These are phyloP conservation scores for Poecilia wingei DNA, from an alignment of 2,797 vertebrate genomes.

Conservation along the genomic window DNA sequence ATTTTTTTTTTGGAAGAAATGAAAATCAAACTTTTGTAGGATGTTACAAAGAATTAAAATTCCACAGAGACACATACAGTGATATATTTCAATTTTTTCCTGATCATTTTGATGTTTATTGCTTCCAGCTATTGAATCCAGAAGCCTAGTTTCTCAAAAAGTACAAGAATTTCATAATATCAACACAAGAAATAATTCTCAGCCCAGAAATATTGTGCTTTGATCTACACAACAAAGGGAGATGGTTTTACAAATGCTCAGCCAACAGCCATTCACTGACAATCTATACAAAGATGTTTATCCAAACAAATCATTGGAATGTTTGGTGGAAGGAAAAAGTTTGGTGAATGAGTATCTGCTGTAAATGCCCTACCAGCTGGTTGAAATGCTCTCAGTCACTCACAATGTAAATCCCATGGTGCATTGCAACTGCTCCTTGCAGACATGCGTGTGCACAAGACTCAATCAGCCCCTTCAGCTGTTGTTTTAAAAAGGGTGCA, in stretches of 20 bases:
- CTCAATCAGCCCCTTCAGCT: too few species aligned
- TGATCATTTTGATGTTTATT: background rate
- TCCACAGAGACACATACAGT: background rate
- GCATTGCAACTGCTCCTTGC: background rate
- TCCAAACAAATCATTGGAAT: background rate
- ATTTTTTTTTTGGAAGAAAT: slow-evolving; percentile 13
- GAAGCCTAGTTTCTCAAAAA: background rate
- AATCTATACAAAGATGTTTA: background rate
- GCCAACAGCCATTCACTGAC: background rate
- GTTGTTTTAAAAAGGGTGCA: background rate
- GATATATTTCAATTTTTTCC: background rate
- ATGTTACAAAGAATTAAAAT: background rate
- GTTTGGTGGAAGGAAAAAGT: background rate
- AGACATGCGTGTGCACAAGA: background rate
- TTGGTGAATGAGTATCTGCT: background rate
- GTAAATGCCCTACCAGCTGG: background rate
- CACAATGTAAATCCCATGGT: background rate
- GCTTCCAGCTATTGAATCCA: background rate
- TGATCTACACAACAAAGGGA: background rate
- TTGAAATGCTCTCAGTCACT: background rate
- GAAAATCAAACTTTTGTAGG: slow-evolving; percentile 7
- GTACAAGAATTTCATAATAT: background rate
- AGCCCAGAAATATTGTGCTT: background rate
- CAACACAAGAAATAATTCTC: background rate
- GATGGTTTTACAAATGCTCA: background rate